These are phyloP conservation scores for Hypolimnas misippus DNA, from an alignment of 2,888 invertebrate genomes.

Conservation along the genomic window DNA sequence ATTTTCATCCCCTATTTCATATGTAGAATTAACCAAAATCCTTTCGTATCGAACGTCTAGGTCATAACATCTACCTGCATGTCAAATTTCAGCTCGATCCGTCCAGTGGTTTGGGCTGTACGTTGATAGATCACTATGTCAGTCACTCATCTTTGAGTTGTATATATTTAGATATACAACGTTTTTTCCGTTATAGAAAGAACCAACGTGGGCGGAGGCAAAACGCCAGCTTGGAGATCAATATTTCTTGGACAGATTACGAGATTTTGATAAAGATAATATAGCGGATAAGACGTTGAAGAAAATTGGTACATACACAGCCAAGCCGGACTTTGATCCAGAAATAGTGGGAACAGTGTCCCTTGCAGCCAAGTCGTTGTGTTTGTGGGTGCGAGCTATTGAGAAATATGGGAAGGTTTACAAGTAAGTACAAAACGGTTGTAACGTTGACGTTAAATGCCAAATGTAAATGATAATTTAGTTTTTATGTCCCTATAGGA, in stretches of 20 bases:
- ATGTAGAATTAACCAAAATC: no score
- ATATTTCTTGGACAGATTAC: slow-evolving; percentile 90
- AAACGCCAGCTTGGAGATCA: slow-evolving; percentile 93
- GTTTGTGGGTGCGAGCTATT: slow-evolving; percentile 96
- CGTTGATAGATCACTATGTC: no score
- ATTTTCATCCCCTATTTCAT: no score
- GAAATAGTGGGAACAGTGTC: slow-evolving; percentile 94
- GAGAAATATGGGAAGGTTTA: slow-evolving; percentile 95
- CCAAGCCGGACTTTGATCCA: slow-evolving; percentile 93
- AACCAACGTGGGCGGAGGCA: slow-evolving; percentile 94
- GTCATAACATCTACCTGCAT: no score
- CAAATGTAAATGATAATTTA: no score
- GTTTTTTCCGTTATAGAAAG: slow-evolving; percentile 70
- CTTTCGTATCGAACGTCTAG: no score
- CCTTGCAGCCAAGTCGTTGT: slow-evolving; percentile 92
- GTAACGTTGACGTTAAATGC: no score
- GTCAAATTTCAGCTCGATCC: no score
- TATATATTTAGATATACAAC: no score
- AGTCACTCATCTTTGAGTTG: no score
- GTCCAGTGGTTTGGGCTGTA: no score
- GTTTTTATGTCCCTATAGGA: no score
- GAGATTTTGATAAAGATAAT: slow-evolving; percentile 95
- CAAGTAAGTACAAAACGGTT: slow-evolving; percentile 88
- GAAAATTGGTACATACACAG: slow-evolving; percentile 91
- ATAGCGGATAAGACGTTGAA: slow-evolving; percentile 92